Conservation (phyloP, 2,113 vertebrate genomes). For the Solenodon paradoxus region DNA sequence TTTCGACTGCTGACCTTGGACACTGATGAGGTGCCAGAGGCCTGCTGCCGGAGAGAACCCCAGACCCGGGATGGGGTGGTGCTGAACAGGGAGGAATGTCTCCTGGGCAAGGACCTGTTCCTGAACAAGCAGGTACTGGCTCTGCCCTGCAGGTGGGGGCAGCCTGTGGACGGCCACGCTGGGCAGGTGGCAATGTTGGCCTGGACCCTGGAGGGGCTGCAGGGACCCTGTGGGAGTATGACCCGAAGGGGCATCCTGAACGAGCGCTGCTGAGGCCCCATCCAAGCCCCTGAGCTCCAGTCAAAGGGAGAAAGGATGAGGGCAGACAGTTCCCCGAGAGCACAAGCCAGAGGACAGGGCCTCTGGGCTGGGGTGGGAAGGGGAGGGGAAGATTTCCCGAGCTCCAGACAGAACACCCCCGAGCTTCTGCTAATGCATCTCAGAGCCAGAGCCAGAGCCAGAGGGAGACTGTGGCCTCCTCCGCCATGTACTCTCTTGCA, state of each 20-base stretch:
- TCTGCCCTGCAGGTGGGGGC: background rate
- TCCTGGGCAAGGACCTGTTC: conserved; percentile 82
- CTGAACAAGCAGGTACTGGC: conserved; percentile 90
- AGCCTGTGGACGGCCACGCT: background rate
- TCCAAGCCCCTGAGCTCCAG: background rate
- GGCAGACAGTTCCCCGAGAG: rapidly evolving
- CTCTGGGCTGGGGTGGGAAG: background rate
- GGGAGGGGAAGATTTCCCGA: background rate
- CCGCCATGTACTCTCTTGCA: background rate
- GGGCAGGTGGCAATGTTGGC: rapidly evolving
- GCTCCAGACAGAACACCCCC: background rate
- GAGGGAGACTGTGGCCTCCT: background rate
- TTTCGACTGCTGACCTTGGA: conserved; percentile 79
- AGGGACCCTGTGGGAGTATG: background rate
- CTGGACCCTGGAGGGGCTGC: background rate
- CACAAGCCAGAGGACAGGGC: background rate
- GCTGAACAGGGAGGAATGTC: conserved; percentile 85
- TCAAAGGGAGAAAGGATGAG: background rate
- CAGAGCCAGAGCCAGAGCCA: background rate
- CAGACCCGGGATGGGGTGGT: conserved; percentile 81
- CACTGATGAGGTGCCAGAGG: conserved; percentile 82
- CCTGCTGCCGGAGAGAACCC: conserved; percentile 89
- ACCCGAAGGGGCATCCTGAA: background rate
- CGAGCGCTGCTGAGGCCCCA: rapidly evolving
- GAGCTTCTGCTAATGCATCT: background rate